A percentile compares a stretch with the other conserved stretches of the same genome.
phyloP scores from a whole-genome alignment of 1,140 invertebrate species.

The Eriosoma lanigerum region DNA sequence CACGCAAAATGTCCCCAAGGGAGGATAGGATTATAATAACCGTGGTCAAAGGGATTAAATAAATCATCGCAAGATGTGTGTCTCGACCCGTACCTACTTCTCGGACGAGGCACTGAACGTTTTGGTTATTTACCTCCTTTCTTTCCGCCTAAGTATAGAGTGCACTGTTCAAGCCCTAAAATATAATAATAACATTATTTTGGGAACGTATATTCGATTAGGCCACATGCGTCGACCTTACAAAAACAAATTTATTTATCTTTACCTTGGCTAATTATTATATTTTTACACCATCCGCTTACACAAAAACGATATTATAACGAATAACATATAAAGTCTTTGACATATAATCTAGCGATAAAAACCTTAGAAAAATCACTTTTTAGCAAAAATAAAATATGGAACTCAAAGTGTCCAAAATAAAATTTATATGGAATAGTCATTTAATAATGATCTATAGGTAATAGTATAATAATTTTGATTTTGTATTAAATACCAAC shows the following conservation, averaged over 20 bases:
- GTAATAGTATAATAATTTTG: too few species aligned
- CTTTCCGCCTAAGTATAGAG: neutral
- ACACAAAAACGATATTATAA: too few species aligned
- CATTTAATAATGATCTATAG: too few species aligned
- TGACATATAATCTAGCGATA: too few species aligned
- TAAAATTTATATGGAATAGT: too few species aligned
- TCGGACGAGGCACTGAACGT: neutral
- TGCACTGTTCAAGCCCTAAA: neutral
- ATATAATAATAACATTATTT: neutral
- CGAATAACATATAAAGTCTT: too few species aligned
- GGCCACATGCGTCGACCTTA: constrained; percentile 7
- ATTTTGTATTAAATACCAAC: too few species aligned
- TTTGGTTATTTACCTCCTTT: neutral
- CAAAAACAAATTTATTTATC: neutral
- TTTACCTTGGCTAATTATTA: too few species aligned
- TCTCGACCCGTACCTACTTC: neutral
- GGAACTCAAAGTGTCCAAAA: too few species aligned
- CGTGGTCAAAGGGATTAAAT: neutral
- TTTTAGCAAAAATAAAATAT: too few species aligned
- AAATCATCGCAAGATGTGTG: neutral
- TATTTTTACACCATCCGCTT: too few species aligned
- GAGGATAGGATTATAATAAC: neutral
- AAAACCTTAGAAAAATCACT: too few species aligned
- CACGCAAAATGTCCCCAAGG: neutral
- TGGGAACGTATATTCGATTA: neutral